Base-by-base conservation (phyloP, 1,140 invertebrate species). In the Drosophila lacteicornis region DNA sequence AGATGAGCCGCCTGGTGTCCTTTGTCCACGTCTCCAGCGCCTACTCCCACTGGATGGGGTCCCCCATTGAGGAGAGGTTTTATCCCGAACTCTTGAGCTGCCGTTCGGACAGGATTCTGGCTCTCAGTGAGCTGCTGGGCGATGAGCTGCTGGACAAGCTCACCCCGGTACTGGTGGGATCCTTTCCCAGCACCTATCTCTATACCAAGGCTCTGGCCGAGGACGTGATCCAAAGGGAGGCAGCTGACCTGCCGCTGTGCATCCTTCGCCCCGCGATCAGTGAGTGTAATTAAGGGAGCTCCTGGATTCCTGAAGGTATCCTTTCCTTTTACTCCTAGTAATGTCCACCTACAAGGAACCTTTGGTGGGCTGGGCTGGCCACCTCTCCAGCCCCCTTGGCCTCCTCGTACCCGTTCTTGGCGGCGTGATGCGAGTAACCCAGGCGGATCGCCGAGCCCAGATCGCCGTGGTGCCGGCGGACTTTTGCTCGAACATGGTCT, bases 331-430 rank as follows among this genome's bases (percentile, higher is more conserved):
- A 95, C 36, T 22, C 2, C 17, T 91, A 96, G 97, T 98, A 27
- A 94, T 97, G 36, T 96, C 97, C 0, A 96, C 96, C 0, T 96
- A 95, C 92, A 94, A 95, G 63, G 97, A 98, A 65, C 95, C 95
- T 0, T 74, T 94, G 0, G 67, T 92, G 6, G 96, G 96, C 3
- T 98, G 97, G 96, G 97, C 98, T 25, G 98, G 99, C 91, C 98
- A 98, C 86, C 93, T 97, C 75, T 98, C 98, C 91, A 97, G 97
- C 43, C 96, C 97, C 4, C 97, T 96, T 51, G 97, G 95, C 19
- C 91, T 96, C 0, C 67, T 95, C 94, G 94, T 30, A 95, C 95
- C 9, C 94, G 95, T 56, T 6, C 1, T 56, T 1, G 53, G 53
- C 47, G 97, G 97, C 19, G 93, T 98, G 0, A 85, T 98, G 4